Evolutionary conservation across 2,797 vertebrate genomes (phyloP), one percentile per base, ranked within the genome.

Genomic region (Neostethus bicornis): DNA sequence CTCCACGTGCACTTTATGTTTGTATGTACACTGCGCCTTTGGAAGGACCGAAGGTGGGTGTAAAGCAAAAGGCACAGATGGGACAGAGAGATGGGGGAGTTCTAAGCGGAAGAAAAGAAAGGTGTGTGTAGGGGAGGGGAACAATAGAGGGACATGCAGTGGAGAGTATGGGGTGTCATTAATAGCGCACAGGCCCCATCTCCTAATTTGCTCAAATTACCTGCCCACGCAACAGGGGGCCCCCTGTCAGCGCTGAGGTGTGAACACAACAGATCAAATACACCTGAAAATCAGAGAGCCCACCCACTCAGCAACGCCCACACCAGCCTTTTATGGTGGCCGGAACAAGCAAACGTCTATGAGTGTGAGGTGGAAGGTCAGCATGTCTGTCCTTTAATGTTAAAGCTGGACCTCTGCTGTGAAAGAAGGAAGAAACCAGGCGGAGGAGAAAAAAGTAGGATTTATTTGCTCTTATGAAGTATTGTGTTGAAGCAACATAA

Each of bases 131-230:
- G 51, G 26, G 53, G 56, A 43, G 65, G 51, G n/a, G 74, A 83
- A 90, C 85, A 90, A 88, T 81, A 73, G 77, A 38, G 71, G 71
- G 74, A 81, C 76, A 35, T 83, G 78, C 79, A 75, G 79, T 61
- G 56, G 39, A 75, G 63, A 68, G 84, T 76, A 32, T 66, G 70
- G 72, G 70, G 66, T 89, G 84, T 86, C 85, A 81, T 70, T 87
- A 81, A 86, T 79, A 73, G 72, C 81, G 68, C 83, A 59, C 74
- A 71, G 84, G 75, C 81, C 77, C 80, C 86, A 85, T 91, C 89
- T 90, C 83, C 86, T 91, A 89, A 90, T 90, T 91, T 85, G 79
- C 86, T 91, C 87, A 66, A 84, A 85, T 93, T 90, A 92, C 87
- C 85, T 77, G 64, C 83, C 87, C 74, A 85, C 80, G 70, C 88